Evolutionary conservation across 2,113 vertebrate species (phyloP), one percentile per base, ranked within the genome.

Genomic region (Piprites chloris): DNA sequence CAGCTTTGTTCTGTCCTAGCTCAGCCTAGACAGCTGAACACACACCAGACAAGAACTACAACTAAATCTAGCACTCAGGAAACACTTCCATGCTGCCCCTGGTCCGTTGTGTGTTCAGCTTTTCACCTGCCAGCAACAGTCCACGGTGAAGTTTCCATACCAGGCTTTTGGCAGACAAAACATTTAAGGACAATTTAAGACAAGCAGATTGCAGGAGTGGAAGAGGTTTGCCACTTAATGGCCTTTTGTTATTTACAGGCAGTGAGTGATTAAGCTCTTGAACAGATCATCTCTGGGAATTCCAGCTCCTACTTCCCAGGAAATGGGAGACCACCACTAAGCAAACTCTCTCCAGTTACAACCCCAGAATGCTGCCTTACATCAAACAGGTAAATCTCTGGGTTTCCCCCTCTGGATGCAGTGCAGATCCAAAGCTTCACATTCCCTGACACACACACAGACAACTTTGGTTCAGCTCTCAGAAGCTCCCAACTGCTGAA

Each of bases 191-290:
- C 52, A 87, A 71, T 61, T 35, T 52, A 75, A 81, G 81, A 69
- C 42, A 71, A 82, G 66, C 6, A 24, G 41, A 58, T 6, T 41
- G 81, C 55, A 89, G 37, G 23, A 89, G 81, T 35, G 33, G 84
- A 53, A 82, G 44, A 78, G 62, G n/a, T 47, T 44, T 74, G 46
- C 13, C 27, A 30, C 46, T 71, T 87, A 74, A 33, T 5, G 8
- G 50, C 69, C 63, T 78, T 80, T 50, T 61, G 58, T 61, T 76
- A 49, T 81, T 77, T 47, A 52, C 76, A 89, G 30, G 58, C 62
- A 72, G 35, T 46, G 83, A 67, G 44, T 37, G 86, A 67, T 79
- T 90, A 68, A 84, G 77, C 55, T 88, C 46, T 66, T 39, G 49
- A 94, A 73, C 13, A 92, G 68, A 80, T 17, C 10, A 75, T 28